Base-by-base conservation (phyloP, 2,797 vertebrate genomes). In the Falco columbarius region DNA sequence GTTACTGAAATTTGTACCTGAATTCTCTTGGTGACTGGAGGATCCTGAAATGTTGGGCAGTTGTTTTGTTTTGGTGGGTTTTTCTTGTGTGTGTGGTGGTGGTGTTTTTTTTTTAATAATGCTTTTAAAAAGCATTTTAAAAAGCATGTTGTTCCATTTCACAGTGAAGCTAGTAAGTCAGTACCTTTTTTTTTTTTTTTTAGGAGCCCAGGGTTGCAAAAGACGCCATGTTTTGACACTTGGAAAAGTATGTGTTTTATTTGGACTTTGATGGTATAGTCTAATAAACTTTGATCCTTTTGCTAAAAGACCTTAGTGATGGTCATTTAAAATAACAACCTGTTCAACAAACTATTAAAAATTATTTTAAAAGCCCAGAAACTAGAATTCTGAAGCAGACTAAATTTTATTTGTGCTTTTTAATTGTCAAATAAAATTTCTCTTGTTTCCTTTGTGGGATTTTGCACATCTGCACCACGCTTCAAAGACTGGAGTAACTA, bases 111-210 rank as follows among this genome's bases (percentile, higher is more conserved):
- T 54, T 42, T 68, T 49, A 73, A 77, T 70, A 75, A 61, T 46
- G 67, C 46, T 92, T 90, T 86, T 68, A 4, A 54, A 40, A 93
- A 74, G 17, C 71, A 61, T 92, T 97, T 95, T 68, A 4, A 54
- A 40, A 93, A 74, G 18, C 71, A 58, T 92, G 96, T 95, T 95
- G 55, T 75, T 95, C 75, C 42, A 91, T 62, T 51, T 95, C 59
- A 68, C 75, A 87, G 74, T 89, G 52, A 95, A 92, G 74, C 87
- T 26, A n/a, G 70, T 89, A 14, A 92, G 74, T 89, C 27, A n/a
- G 70, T 89, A 14, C 23, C 3, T 47, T 10, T 19, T 38, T 49
- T 11, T 58, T 15, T 29, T 17, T 90, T 72, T 14, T 58, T 77
- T 71, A 92, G 85, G 70, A 96, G 68, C 67, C 47, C 15, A 52